Base-by-base conservation (phyloP, 2,888 invertebrate genomes). In the Drosophila nr. perissopoda region DNA sequence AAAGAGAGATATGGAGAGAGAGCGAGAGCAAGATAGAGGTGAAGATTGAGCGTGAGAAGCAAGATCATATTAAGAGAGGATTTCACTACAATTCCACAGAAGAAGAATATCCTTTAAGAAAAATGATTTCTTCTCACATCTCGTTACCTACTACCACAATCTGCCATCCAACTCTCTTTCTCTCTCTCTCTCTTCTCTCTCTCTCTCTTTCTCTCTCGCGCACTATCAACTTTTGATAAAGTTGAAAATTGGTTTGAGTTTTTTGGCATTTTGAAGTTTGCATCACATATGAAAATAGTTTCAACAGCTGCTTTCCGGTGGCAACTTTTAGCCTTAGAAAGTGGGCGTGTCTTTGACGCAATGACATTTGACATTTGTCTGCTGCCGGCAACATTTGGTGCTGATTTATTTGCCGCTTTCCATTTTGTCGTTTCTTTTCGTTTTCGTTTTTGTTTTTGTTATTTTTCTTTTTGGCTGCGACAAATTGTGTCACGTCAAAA, bases 401-500 rank as follows among this genome's bases (percentile, higher is more conserved):
- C 48, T 64, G 77, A 76, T 76, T 85, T 83, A 66, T 74, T 52
- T 58, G 61, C 46, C 21, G 42, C 33, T 33, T 66, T n/a, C 38
- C 34, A 64, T 56, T 54, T 51, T 48, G 11, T 21, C 13, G 33
- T 8, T 34, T 13, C 25, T 42, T 13, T n/a, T 42, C 2, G 11
- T 25, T n/a, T 49, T 11, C 0, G 57, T 59, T 64, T 38, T 18
- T 25, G 6, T 48, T 27, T 18, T 36, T 54, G 36, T 18, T 54
- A 4, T 33, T 48, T 36, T 21, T 8, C 51, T 40, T 65, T 46
- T 29, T n/a, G 3, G 31, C 21, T 4, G 38, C 46, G 46, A 58
- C 52, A 74, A 74, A 74, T 69, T 69, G 64, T 69, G 74, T 63
- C 73, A 74, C 59, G 57, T 74, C 73, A 67, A 67, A 63, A 60